These are phyloP conservation scores for Stegodyphus mimosarum DNA, from an alignment of 1,140 invertebrate species.

Conservation along the genomic window DNA sequence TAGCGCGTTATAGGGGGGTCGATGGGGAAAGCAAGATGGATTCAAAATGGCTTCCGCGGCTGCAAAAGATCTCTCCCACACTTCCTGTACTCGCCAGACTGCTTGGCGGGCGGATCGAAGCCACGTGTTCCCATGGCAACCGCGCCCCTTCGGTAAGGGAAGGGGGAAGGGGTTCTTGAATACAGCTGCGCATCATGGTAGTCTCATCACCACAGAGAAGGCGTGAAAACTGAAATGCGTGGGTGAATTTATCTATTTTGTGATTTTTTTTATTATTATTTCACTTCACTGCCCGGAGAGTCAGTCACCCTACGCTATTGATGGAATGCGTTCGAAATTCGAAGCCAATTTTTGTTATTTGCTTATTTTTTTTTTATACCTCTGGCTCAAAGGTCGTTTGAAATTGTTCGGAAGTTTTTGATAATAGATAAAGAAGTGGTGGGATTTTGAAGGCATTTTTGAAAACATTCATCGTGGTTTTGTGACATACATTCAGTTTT, in stretches of 20 bases:
- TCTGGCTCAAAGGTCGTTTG: too few relatives aligned
- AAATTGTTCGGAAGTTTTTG: too few relatives aligned
- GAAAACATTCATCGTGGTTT: too few relatives aligned
- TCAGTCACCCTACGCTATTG: conserved; percentile 25
- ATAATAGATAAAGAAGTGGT: too few relatives aligned
- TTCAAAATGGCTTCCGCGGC: conserved; percentile 57
- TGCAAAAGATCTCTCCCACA: conserved; percentile 35
- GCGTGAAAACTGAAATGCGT: conserved; percentile 44
- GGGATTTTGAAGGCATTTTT: too few relatives aligned
- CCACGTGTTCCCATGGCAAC: conserved; percentile 58
- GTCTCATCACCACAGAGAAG: conserved; percentile 14
- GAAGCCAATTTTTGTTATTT: too few relatives aligned
- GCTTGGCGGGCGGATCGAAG: conserved; percentile 55
- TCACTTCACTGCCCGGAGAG: not conserved
- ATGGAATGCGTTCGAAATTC: conserved; percentile 8
- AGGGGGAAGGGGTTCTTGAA: not conserved
- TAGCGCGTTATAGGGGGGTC: not conserved
- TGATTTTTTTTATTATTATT: conserved; percentile 9
- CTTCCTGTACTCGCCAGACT: conserved; percentile 54
- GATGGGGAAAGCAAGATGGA: conserved; percentile 8
- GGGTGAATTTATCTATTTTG: conserved; percentile 45
- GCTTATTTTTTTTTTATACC: too few relatives aligned
- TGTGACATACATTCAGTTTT: too few relatives aligned
- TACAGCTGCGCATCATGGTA: conserved; percentile 45
- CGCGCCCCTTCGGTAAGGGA: conserved; percentile 37